Evolutionary conservation across 2,797 vertebrate genomes (phyloP).

Genomic region (Galagoides demidoff): DNA sequence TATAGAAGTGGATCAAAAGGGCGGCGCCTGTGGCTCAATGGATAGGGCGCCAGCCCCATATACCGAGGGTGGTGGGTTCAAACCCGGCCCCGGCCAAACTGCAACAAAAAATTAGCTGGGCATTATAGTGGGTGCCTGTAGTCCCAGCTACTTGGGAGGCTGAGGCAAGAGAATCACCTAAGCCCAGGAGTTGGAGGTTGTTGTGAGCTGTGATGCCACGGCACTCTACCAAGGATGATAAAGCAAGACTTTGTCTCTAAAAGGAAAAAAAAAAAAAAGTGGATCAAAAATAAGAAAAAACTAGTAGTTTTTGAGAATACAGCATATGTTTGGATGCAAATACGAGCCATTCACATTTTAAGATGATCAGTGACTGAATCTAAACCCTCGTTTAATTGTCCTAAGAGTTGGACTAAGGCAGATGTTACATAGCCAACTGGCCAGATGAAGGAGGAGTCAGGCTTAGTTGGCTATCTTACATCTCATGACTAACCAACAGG

Average conservation of each 20-base stretch:
- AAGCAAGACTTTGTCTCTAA: too few relatives aligned
- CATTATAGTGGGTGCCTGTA: too few relatives aligned
- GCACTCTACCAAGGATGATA: too few relatives aligned
- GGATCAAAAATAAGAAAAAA: neutral
- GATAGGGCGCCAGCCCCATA: too few relatives aligned
- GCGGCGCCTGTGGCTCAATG: too few relatives aligned
- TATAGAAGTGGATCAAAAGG: neutral
- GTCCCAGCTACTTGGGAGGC: too few relatives aligned
- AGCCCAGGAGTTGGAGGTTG: too few relatives aligned
- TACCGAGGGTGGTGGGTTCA: too few relatives aligned
- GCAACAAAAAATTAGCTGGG: too few relatives aligned
- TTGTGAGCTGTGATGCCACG: too few relatives aligned
- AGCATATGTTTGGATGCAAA: neutral
- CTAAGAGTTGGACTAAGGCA: neutral
- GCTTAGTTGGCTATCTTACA: neutral
- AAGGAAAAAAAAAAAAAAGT: neutral
- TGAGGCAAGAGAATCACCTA: too few relatives aligned
- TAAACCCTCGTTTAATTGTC: neutral
- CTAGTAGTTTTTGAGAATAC: neutral
- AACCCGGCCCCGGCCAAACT: too few relatives aligned
- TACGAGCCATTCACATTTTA: neutral
- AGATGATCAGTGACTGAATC: neutral
- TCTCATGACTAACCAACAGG: neutral
- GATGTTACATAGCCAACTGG: neutral
- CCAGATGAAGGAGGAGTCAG: neutral